Percentiles rank a stretch among this genome's conserved stretches.
phyloP scores from a whole-genome alignment of 2,888 invertebrate genomes.

The Geophilus truncorum region DNA sequence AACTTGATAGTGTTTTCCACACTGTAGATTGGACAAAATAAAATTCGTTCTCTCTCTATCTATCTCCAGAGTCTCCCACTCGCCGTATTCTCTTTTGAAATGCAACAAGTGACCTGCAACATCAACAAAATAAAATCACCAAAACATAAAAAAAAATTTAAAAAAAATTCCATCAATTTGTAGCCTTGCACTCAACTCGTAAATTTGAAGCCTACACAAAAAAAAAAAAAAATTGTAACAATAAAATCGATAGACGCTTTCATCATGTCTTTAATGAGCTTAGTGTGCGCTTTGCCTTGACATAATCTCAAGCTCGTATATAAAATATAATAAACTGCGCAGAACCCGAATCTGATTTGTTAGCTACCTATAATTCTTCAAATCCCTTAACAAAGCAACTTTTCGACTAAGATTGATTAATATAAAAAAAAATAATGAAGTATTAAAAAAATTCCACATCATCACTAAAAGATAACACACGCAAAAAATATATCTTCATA shows the following conservation, averaged over 20 bases:
- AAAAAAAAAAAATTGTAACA: not conserved
- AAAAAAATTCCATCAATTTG: not conserved
- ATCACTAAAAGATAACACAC: not conserved
- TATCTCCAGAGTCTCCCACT: constrained; percentile 35
- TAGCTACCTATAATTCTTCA: constrained; percentile 21
- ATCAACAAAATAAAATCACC: not conserved
- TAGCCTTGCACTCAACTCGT: not conserved
- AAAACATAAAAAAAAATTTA: not conserved
- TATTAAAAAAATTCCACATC: not conserved
- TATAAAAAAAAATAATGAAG: not conserved
- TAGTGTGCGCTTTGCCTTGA: not conserved
- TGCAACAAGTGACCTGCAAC: constrained; percentile 34
- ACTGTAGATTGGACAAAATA: constrained; percentile 34
- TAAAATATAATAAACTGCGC: constrained; percentile 18
- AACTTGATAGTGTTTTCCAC: constrained; percentile 36
- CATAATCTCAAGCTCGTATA: constrained; percentile 13
- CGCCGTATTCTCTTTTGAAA: constrained; percentile 31
- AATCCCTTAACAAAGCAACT: constrained; percentile 11
- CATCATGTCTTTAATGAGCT: constrained; percentile 13
- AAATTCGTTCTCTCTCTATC: constrained; percentile 28
- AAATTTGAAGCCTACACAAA: not conserved
- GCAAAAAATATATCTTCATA: not conserved
- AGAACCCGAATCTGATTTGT: constrained; percentile 6
- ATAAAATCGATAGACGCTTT: constrained; percentile 1
- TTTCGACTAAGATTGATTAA: constrained; percentile 23